Evolutionary conservation across 2,797 vertebrate genomes (phyloP).

Genomic region (Rhinatrema bivittatum): DNA sequence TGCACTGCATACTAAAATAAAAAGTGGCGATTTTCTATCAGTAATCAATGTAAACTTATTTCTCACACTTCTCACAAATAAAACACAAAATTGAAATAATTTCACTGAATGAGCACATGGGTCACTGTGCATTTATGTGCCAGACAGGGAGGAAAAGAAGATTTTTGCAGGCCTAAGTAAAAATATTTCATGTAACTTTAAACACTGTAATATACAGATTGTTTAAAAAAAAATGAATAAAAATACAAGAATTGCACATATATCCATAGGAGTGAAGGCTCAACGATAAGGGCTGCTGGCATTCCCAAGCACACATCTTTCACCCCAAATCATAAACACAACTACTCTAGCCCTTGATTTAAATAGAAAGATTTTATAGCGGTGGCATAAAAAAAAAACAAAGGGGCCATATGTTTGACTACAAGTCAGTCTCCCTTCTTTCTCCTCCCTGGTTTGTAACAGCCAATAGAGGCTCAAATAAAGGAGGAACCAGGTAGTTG

Average conservation of each 20-base stretch:
- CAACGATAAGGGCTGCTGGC: slow-evolving; percentile 14
- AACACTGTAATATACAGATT: slow-evolving; percentile 61
- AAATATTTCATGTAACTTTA: slow-evolving; percentile 52
- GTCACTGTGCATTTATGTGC: slow-evolving; percentile 49
- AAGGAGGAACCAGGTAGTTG: not conserved
- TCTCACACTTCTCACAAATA: slow-evolving; percentile 57
- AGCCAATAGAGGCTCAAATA: slow-evolving; percentile 10
- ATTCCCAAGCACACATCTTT: slow-evolving; percentile 5
- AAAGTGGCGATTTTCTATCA: slow-evolving; percentile 53
- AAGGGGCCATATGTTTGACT: not conserved
- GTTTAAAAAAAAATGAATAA: too few species aligned
- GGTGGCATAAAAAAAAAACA: slow-evolving; percentile 28
- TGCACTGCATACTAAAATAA: slow-evolving; percentile 19
- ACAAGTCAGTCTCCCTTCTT: too few species aligned
- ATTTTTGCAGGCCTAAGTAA: slow-evolving; percentile 39
- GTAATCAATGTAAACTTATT: slow-evolving; percentile 52
- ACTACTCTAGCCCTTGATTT: slow-evolving; percentile 7
- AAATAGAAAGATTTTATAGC: slow-evolving; percentile 6
- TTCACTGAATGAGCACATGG: slow-evolving; percentile 32
- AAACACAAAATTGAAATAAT: slow-evolving; percentile 22
- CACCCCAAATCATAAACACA: too few species aligned
- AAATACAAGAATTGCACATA: slow-evolving; percentile 85
- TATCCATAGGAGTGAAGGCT: slow-evolving; percentile 54
- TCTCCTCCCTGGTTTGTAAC: too few species aligned
- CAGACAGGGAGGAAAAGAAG: slow-evolving; percentile 28